Base-by-base conservation (phyloP, 2,888 invertebrate species). In the Poecilus cupreus region DNA sequence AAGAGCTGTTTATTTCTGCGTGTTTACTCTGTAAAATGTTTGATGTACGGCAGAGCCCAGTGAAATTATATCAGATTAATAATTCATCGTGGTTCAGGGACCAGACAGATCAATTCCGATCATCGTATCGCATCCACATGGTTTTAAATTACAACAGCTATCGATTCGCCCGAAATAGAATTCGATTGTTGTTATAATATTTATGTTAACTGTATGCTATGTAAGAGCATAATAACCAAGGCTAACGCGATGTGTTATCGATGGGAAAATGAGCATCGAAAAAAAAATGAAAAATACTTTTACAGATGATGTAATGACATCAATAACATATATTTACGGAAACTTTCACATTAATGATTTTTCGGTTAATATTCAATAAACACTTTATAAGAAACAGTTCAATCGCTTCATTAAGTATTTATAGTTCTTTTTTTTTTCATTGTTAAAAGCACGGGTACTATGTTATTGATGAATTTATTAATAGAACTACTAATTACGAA, bases 61-160 rank as follows among this genome's bases (percentile, higher is more conserved):
- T n/a, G 26, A 60, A 32, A 60, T 60, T 60, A 60, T 60, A 26
- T 60, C 60, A 60, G 60, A 60, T 60, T 60, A 60, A 32, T 60
- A 60, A 60, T 60, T 60, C 26, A 60, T 60, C 60, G n/a, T 60
- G 26, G 24, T 24, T 32, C 24, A 60, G 60, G 60, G 60, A 60
- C 60, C 13, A 60, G 60, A 60, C 60, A 60, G 24, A 32, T 60
- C 60, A 60, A 60, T 60, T 60, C n/a, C 60, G 60, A 13, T 60
- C 57, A 26, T 26, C 24, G 5, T 43, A n/a, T 54, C 1, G 8
- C 54, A 26, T n/a, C 60, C 60, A 60, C 60, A 26, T 60, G 60
- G 24, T 60, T 26, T 24, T 11, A n/a, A 60, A 60, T 60, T 60
- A 60, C 60, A 13, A 0, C 60, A 13, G 13, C 1, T 60, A 60